Evolutionary conservation across 2,797 vertebrate genomes (phyloP), one percentile per base, ranked within the genome.

Genomic region (Cyclura pinguis): DNA sequence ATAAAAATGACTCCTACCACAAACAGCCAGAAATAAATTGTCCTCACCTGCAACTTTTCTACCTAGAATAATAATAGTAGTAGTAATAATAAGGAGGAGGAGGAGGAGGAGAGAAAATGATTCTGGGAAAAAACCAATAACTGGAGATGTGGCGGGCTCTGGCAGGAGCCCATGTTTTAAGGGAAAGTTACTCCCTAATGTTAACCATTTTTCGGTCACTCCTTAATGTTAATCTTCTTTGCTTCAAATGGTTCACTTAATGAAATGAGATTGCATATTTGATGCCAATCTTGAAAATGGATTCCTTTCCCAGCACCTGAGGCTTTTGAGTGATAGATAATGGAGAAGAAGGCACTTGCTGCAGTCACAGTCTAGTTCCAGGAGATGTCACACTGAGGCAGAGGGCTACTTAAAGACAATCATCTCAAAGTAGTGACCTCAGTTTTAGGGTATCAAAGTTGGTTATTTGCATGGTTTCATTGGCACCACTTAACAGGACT

Each of bases 21-120:
- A 27, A 74, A 84, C 74, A 93, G 69, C 90, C 92, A 93, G 74
- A 89, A 91, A 59, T 91, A 93, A 9, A 73, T 80, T 32, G 80
- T 89, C 16, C 85, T 74, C 3, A 90, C 86, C 74, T 93, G 87
- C 55, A 86, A 78, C 85, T 91, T 93, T 80, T 91, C 92, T 52
- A 78, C 89, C 92, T 59, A 76, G 35, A 81, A 55, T 83, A 35
- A 72, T 16, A 64, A 57, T 9, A 32, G 29, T 9, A 29, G 29
- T 9, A n/a, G n/a, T n/a, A n/a, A n/a, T n/a, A n/a, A n/a, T n/a
- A n/a, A n/a, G n/a, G n/a, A n/a, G n/a, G n/a, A n/a, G n/a, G 64
- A 29, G 27, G 27, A 27, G 29, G 64, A 69, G 64, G 27, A 4
- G 2, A 29, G 35, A 24, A 27, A 42, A 42, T 3, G 22, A 74